phyloP scores from a whole-genome alignment of 2,113 vertebrate genomes.

The Anser cygnoides region DNA sequence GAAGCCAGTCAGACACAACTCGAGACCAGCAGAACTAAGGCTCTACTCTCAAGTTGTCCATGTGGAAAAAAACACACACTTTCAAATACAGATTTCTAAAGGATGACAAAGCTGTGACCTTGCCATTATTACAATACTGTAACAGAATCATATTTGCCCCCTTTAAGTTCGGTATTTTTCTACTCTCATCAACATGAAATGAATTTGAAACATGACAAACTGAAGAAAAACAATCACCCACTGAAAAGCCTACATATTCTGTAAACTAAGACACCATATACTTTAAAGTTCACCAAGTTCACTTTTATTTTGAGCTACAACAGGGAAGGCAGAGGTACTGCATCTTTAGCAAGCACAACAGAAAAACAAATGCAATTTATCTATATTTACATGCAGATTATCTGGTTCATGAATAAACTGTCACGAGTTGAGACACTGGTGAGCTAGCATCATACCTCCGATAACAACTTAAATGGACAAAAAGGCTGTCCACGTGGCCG shows the following conservation, averaged over 20 bases:
- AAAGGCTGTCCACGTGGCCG: not conserved
- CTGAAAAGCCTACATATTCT: not conserved
- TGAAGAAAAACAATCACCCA: not conserved
- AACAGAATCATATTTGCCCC: not conserved
- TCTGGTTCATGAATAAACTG: not conserved
- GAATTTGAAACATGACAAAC: not conserved
- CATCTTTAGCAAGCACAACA: not conserved
- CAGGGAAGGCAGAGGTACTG: not conserved
- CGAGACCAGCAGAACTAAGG: not conserved
- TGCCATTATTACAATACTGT: not conserved
- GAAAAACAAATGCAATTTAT: not conserved
- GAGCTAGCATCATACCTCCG: not conserved
- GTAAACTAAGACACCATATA: not conserved
- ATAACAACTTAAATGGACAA: not conserved
- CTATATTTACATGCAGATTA: not conserved
- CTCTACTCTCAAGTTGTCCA: not conserved
- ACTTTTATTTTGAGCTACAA: not conserved
- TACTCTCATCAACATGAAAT: not conserved
- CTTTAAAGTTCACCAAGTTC: not conserved
- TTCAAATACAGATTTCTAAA: not conserved
- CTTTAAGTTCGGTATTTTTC: not conserved
- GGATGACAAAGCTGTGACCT: not conserved
- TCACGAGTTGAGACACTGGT: not conserved
- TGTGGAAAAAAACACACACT: not conserved
- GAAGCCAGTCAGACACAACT: not conserved